These are phyloP conservation scores for Halictus quadricinctus DNA, from an alignment of 2,888 invertebrate genomes.

Conservation along the genomic window DNA sequence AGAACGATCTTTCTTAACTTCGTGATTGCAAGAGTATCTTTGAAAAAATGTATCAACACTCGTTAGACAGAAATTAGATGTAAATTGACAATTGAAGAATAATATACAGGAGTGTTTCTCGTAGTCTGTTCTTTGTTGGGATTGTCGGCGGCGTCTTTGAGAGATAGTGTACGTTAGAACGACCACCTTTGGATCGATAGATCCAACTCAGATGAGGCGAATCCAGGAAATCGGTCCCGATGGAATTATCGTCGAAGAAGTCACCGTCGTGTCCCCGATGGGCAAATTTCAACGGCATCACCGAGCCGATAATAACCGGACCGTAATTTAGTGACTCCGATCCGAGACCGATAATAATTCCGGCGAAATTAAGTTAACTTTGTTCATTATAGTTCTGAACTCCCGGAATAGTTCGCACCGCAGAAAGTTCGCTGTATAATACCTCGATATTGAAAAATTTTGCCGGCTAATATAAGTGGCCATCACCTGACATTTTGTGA, in stretches of 20 bases:
- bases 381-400: slow-evolving; percentile 32
- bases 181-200: neutral
- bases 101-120: neutral
- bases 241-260: slow-evolving; percentile 20
- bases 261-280: neutral
- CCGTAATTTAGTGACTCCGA: slow-evolving; percentile 28
- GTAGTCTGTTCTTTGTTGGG: neutral
- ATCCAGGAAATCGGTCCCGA: slow-evolving; percentile 7
- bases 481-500: slow-evolving; percentile 16
- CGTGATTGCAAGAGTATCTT: neutral
- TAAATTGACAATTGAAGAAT: too few relatives aligned
- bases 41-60: neutral
- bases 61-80: neutral
- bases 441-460: slow-evolving; percentile 39
- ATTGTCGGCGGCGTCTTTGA: neutral
- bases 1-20: neutral
- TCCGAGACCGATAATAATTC: slow-evolving; percentile 28
- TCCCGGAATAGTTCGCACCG: slow-evolving; percentile 23
- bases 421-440: slow-evolving; percentile 21
- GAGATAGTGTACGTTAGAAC: neutral
- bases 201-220: neutral
- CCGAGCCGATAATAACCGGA: slow-evolving; percentile 23
- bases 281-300: slow-evolving; percentile 24
- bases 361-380: slow-evolving; percentile 38
- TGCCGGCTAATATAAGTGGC: neutral